A percentile compares a stretch with the other conserved stretches of the same genome.
Evolutionary conservation across 2,113 vertebrate species (phyloP).

Genomic region (Pomatorhinus ruficollis): DNA sequence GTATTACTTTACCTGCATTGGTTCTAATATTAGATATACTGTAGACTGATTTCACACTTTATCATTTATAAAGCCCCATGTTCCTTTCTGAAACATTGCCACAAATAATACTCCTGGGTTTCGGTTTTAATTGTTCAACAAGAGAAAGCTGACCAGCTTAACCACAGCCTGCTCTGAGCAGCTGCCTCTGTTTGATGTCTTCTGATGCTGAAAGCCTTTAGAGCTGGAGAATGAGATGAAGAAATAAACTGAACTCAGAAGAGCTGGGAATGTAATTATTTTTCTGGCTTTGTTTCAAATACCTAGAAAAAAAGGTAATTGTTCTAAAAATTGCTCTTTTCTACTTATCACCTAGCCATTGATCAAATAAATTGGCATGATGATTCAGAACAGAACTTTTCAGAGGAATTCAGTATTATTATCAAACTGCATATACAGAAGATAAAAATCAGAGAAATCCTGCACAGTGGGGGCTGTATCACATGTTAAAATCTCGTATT

Average conservation of each 20-base stretch:
- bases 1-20: not conserved
- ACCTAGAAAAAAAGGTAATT: not conserved
- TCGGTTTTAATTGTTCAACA: conserved; percentile 22
- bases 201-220: conserved; percentile 3
- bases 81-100: not conserved
- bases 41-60: not conserved
- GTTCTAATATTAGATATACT: not conserved
- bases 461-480: not conserved
- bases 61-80: not conserved
- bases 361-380: not conserved
- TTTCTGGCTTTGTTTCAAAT: not conserved
- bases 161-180: conserved; percentile 4
- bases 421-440: not conserved
- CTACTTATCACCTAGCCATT: not conserved
- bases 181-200: not conserved
- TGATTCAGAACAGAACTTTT: not conserved
- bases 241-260: not conserved
- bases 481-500: not conserved
- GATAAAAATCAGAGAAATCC: not conserved
- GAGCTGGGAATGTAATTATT: not conserved
- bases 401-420: not conserved
- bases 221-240: not conserved
- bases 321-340: not conserved
- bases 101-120: not conserved
- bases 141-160: conserved; percentile 3